phyloP scores from a whole-genome alignment of 1,140 invertebrate genomes.

The Drusus annulatus region DNA sequence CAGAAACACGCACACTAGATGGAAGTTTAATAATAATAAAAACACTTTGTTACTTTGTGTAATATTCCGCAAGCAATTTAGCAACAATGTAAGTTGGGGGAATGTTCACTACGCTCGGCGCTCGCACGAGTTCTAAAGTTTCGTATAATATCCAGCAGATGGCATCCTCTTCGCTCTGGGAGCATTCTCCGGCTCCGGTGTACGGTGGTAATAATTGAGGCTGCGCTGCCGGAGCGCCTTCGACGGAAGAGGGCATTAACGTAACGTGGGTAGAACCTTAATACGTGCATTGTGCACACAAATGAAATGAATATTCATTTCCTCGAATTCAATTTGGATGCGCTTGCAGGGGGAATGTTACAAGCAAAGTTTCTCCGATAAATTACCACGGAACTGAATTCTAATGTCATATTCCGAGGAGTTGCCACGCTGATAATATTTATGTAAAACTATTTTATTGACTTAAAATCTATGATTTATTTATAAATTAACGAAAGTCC shows the following conservation, averaged over 20 bases:
- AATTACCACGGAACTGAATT: slow-evolving; percentile 10
- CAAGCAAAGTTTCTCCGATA: background rate
- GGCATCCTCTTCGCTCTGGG: no score
- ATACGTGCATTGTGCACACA: slow-evolving; percentile 30
- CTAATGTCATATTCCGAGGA: background rate
- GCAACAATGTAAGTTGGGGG: background rate
- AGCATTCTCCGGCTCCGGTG: no score
- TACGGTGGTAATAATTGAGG: no score
- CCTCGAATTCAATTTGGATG: slow-evolving; percentile 39
- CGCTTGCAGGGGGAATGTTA: background rate
- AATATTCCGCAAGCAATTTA: no score
- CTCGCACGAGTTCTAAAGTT: no score
- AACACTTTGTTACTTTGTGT: background rate
- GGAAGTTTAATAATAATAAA: background rate
- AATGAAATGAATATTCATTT: slow-evolving; percentile 43
- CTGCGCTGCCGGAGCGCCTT: background rate
- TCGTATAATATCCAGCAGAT: no score
- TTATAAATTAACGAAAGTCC: no score
- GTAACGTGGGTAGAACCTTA: slow-evolving; percentile 17
- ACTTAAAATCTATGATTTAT: no score
- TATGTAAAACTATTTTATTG: no score
- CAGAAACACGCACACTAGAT: background rate
- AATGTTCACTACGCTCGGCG: no score
- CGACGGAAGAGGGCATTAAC: slow-evolving; percentile 28
- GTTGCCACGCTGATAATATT: no score